phyloP scores from a whole-genome alignment of 2,797 vertebrate species.

The Bradypodion ventrale region DNA sequence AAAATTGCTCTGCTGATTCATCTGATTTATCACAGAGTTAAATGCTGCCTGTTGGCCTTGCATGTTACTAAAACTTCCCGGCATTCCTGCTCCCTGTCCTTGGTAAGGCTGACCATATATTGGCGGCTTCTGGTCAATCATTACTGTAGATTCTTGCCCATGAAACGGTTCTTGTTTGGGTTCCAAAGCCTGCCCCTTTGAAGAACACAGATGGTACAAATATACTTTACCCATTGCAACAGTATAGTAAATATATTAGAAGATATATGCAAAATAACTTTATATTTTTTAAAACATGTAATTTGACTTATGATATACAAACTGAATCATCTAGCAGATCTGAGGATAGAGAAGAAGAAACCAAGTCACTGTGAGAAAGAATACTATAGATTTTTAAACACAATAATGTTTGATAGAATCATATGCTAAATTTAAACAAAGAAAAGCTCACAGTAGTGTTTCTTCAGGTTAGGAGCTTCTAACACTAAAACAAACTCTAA shows the following conservation, averaged over 20 bases:
- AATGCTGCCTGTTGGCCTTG: constrained; percentile 83
- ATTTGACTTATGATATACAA: no score
- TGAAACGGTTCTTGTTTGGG: constrained; percentile 85
- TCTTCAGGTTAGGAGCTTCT: no score
- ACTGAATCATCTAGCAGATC: no score
- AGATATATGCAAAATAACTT: not conserved
- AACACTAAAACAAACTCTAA: no score
- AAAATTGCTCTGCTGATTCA: constrained; percentile 86
- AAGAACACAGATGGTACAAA: constrained; percentile 52
- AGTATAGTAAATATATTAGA: not conserved
- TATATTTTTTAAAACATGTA: not conserved
- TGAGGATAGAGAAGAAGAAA: no score
- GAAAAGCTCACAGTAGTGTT: no score
- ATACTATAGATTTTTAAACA: no score
- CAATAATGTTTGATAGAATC: no score
- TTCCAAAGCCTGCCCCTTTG: constrained; percentile 87
- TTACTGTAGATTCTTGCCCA: constrained; percentile 84
- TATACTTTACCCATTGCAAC: not conserved
- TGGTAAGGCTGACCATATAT: constrained; percentile 89
- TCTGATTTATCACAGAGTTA: constrained; percentile 81
- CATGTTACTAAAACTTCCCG: constrained; percentile 81
- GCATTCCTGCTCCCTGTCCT: constrained; percentile 84
- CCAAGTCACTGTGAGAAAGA: no score
- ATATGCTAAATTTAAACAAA: no score
- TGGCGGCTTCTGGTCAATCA: constrained; percentile 88